Evolutionary conservation across 2,888 invertebrate species (phyloP), one percentile per base, ranked within the genome.

Genomic region (Stenodema calcarata): DNA sequence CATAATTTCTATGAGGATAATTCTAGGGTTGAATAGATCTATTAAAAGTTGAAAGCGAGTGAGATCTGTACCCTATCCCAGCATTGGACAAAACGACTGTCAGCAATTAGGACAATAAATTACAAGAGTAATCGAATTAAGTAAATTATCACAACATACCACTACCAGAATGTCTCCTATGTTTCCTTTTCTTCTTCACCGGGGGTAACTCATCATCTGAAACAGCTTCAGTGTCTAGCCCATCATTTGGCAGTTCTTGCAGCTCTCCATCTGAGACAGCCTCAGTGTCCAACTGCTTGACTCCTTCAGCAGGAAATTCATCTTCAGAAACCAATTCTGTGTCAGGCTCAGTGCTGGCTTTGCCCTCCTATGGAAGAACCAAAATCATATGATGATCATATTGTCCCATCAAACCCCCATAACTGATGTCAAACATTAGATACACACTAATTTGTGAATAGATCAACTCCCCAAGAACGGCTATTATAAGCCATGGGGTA

Each of bases 161-260:
- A 75, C 84, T 50, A 4, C 47, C 54, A 27, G 86, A 86, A 42
- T 86, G 86, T 11, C 79, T 18, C 14, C 86, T 27, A n/a, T 86
- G 86, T 79, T 86, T 87, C 73, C 81, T 78, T 69, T 85, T 87
- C 35, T 87, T 87, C n/a, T 92, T 91, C 41, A 93, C 93, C 18
- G 94, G 92, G 9, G 96, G 96, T 54, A 96, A 91, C 91, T 96
- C 96, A 91, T 96, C 96, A 91, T 96, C 96, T 0, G 96, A 96
- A 69, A 96, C 95, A 86, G 95, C 95, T 92, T 90, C 90, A 0
- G 90, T 89, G 73, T 89, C 89, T 42, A 89, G 69, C 75, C 42
- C 79, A 62, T 88, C 87, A 23, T 86, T 87, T 41, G 86, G 87
- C 28, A 95, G 91, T 90, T 95, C 95, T 54, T 84, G 87, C 30